These are phyloP conservation scores for Harmothoe impar DNA, from an alignment of 2,888 invertebrate species.

Conservation along the genomic window DNA sequence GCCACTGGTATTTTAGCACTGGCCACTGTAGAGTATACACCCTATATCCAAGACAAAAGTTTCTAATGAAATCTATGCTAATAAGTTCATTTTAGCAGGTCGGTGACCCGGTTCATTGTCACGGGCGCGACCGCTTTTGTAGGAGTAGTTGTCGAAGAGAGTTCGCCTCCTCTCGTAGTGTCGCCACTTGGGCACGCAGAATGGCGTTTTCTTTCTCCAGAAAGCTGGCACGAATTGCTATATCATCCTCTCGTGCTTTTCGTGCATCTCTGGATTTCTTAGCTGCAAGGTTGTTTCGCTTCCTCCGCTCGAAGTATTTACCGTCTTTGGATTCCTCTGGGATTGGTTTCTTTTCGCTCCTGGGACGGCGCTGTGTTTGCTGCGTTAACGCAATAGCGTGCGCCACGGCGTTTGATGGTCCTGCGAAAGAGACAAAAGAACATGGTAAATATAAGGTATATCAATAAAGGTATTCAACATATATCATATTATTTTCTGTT, in stretches of 20 bases:
- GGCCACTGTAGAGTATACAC: background rate
- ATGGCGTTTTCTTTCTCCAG: conserved; percentile 95
- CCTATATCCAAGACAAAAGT: background rate
- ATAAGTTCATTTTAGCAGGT: background rate
- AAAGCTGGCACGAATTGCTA: conserved; percentile 92
- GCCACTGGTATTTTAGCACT: no score
- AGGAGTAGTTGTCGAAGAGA: conserved; percentile 88
- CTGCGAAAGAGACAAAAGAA: conserved; percentile 22
- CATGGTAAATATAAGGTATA: no score
- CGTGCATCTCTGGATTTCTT: conserved; percentile 95
- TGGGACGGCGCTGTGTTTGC: conserved; percentile 77
- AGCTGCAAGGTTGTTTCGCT: conserved; percentile 94
- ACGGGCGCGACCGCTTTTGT: conserved; percentile 79
- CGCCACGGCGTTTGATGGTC: conserved; percentile 73
- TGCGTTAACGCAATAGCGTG: conserved; percentile 76
- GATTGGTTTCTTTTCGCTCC: conserved; percentile 87
- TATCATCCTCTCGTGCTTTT: conserved; percentile 93
- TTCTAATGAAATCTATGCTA: conserved; percentile 24
- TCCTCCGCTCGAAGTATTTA: conserved; percentile 93
- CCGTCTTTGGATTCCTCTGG: conserved; percentile 94
- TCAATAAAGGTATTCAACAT: no score
- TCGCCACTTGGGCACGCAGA: conserved; percentile 91
- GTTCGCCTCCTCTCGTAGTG: conserved; percentile 91
- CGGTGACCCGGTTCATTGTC: conserved; percentile 35
- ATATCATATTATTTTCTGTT: no score